Percentiles rank a stretch among this genome's conserved stretches.
phyloP scores from a whole-genome alignment of 2,113 vertebrate species.

The Dicaeum eximium region DNA sequence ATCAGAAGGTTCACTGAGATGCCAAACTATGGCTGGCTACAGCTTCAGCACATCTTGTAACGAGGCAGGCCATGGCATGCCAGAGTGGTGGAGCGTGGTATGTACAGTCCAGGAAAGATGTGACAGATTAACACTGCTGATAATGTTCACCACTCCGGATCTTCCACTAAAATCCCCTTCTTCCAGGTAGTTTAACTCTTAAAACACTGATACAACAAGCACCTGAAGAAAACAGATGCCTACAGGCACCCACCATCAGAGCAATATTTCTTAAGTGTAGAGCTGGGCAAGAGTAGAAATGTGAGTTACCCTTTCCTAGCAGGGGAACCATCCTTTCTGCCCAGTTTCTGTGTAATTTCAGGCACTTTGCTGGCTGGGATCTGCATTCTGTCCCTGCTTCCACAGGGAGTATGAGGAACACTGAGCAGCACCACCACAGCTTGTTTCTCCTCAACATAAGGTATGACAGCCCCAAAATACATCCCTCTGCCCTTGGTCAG shows the following conservation, averaged over 20 bases:
- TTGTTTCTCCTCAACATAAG: not conserved
- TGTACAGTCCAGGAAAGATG: constrained; percentile 40
- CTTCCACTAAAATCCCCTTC: constrained; percentile 31
- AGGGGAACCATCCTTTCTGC: not conserved
- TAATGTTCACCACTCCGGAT: not conserved
- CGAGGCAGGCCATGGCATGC: constrained; percentile 52
- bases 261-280: not conserved
- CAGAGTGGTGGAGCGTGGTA: constrained; percentile 25
- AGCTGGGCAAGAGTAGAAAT: not conserved
- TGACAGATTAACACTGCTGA: constrained; percentile 39
- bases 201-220: not conserved
- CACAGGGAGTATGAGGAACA: not conserved
- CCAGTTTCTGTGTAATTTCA: not conserved
- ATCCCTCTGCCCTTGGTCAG: not conserved
- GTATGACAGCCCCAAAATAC: not conserved
- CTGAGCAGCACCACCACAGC: not conserved
- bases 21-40: constrained; percentile 47
- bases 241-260: not conserved
- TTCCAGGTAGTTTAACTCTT: constrained; percentile 48
- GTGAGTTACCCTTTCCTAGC: not conserved
- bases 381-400: not conserved
- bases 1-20: constrained; percentile 32
- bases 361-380: not conserved
- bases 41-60: constrained; percentile 49
- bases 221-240: not conserved